Base-by-base conservation (phyloP, 2,113 vertebrate genomes). In the Malurus cyaneus region DNA sequence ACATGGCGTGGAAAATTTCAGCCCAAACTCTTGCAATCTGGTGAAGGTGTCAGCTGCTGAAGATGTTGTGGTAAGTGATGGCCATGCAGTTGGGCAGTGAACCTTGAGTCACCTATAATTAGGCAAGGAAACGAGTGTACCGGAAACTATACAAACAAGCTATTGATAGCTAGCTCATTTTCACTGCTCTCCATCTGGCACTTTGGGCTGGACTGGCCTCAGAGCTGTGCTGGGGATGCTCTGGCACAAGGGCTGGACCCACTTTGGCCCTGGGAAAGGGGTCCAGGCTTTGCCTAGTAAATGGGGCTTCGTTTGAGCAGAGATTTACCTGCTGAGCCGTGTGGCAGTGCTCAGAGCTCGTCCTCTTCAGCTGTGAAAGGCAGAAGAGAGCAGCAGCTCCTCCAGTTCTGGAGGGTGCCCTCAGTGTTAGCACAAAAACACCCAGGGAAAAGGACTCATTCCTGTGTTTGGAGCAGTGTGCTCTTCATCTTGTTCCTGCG, bases 311-410 rank as follows among this genome's bases (percentile, higher is more conserved):
- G 0, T 17, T 19, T 19, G 36, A 9, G 7, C 31, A 6, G n/a
- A 6, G 15, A 13, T 19, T 42, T 11, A 2, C 23, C 31, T 29
- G 25, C 44, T 2, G 10, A 7, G 18, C 24, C 2, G 0, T 2
- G 2, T 8, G 0, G 0, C 16, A 29, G 18, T 2, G 21, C 21
- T 24, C 61, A 53, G n/a, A 2, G 5, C 25, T 2, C 2, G 2
- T 25, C 52, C 41, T 6, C 42, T 57, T 6, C 1, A 18, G 6
- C 50, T 39, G 5, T 2, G 18, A 44, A 12, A n/a, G 1, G 5
- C 5, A 6, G 5, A 1, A 25, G 15, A 29, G 49, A 80, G 21
- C 44, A 17, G 46, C 2, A 11, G 34, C 36, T 67, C 15, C 44
- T 15, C 5, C 0, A 1, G 8, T 3, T 2, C 6, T 16, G 6